A percentile compares a stretch with the other conserved stretches of the same genome.
Conservation (phyloP, 2,113 vertebrate genomes). For the Neogale vison region DNA sequence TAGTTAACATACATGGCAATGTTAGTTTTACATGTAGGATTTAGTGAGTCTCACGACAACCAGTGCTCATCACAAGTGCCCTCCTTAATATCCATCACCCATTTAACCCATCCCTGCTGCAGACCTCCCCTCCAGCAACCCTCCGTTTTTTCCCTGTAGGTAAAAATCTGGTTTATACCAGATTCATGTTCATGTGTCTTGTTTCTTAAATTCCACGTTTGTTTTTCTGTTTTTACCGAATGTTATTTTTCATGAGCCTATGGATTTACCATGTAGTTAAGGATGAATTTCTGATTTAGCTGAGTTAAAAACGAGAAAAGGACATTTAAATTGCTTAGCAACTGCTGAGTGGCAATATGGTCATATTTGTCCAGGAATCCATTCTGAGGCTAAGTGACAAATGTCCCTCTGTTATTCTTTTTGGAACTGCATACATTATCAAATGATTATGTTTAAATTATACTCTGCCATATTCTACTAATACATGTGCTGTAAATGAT, state of each 20-base stretch:
- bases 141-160: neutral
- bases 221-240: neutral
- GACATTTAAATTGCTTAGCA: conserved; percentile 27
- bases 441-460: conserved; percentile 45
- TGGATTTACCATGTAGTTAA: neutral
- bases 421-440: neutral
- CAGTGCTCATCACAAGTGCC: neutral
- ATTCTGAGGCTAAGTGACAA: conserved; percentile 45
- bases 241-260: neutral
- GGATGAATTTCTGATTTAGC: neutral
- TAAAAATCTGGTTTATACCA: neutral
- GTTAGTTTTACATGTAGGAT: neutral
- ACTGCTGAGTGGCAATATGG: conserved; percentile 46
- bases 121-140: neutral
- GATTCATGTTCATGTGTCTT: neutral
- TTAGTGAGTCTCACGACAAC: neutral
- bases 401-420: conserved; percentile 1
- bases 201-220: neutral
- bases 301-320: neutral
- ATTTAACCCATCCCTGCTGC: neutral
- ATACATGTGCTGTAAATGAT: conserved; percentile 10
- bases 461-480: conserved; percentile 7
- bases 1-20: neutral
- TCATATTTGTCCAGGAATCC: conserved; percentile 49
- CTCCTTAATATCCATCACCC: neutral